phyloP scores from a whole-genome alignment of 1,140 invertebrate genomes.

The roundworm (Caenorhabditis elegans) region WBcel235 BX284604.4:15877501-15878000 shows the following conservation, averaged over 20 bases:
- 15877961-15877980: too few species aligned
- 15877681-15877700: conserved; percentile 41
- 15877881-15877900: too few species aligned
- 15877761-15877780: conserved; percentile 33
- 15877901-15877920: too few species aligned
- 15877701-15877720: conserved; percentile 34
- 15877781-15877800: conserved; percentile 41
- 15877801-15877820: conserved; percentile 42
- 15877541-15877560: conserved; percentile 37
- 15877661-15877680: conserved; percentile 40
- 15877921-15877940: too few species aligned
- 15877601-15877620: too few species aligned
- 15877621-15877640: too few species aligned
- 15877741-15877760: conserved; percentile 35
- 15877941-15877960: too few species aligned
- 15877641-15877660: conserved; percentile 23
- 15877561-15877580: conserved; percentile 39
- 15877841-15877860: neutral
- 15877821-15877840: neutral
- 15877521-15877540: conserved; percentile 3
- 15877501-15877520: neutral
- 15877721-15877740: neutral
- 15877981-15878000: too few species aligned
- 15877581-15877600: conserved; percentile 9
- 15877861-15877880: too few species aligned